Percentiles rank a stretch among this genome's conserved stretches.
Conservation (phyloP, 2,113 vertebrate genomes). For the Martes martes region DNA sequence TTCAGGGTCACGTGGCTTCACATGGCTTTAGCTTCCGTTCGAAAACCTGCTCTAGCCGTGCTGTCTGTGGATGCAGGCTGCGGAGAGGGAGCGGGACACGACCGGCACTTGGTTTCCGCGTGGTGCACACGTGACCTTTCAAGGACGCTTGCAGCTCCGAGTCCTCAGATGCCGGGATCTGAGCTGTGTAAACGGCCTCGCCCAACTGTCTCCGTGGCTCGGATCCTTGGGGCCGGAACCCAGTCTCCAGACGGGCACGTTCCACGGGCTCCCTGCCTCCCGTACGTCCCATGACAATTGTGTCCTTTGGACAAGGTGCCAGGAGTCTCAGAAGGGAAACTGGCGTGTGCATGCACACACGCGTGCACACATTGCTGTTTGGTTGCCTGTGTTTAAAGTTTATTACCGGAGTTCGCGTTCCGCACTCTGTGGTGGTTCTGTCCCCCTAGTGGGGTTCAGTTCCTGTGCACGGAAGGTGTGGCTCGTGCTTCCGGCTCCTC, state of each 20-base stretch:
- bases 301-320: background rate
- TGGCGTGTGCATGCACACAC: too few relatives aligned
- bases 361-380: background rate
- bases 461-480: accelerated
- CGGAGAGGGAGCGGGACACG: background rate
- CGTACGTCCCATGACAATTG: accelerated
- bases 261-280: background rate
- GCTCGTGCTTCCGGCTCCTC: background rate
- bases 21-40: conserved; percentile 23
- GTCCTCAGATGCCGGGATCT: background rate
- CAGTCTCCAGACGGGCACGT: background rate
- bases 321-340: background rate
- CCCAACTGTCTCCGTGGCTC: background rate
- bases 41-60: conserved; percentile 54
- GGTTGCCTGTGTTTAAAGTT: background rate
- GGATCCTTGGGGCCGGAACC: background rate
- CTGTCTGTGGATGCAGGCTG: background rate
- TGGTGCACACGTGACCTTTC: background rate
- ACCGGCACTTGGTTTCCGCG: background rate
- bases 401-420: accelerated
- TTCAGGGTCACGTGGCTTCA: conserved; percentile 83
- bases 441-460: accelerated
- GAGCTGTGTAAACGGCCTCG: background rate
- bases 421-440: too few relatives aligned
- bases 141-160: background rate